phyloP scores from a whole-genome alignment of 1,140 invertebrate genomes.

The Drosophila subpulchrella region DNA sequence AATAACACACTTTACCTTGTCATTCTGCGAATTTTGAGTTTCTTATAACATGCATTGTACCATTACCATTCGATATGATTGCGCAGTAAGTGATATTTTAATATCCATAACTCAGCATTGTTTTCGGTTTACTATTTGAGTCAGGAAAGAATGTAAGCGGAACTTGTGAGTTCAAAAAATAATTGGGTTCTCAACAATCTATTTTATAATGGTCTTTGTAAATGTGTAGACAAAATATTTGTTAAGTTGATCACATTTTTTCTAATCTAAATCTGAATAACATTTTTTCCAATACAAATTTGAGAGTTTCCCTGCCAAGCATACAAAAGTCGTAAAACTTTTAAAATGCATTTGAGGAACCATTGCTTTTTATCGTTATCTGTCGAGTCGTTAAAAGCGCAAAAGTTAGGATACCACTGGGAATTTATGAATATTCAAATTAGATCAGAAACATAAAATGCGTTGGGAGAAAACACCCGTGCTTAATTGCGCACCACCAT shows the following conservation, averaged over 20 bases:
- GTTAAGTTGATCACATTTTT: too few species aligned
- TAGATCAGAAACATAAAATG: neutral
- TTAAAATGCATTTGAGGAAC: neutral
- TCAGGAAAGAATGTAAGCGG: too few species aligned
- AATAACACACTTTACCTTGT: conserved; percentile 43
- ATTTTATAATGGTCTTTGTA: neutral
- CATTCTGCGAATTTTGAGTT: conserved; percentile 30
- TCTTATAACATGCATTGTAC: conserved; percentile 13
- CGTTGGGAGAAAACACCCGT: conserved; percentile 18
- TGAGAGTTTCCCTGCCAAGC: too few species aligned
- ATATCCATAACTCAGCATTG: conserved; percentile 37
- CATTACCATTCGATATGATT: conserved; percentile 11
- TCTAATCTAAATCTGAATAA: too few species aligned
- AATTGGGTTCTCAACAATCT: neutral
- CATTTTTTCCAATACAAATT: too few species aligned
- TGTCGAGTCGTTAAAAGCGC: neutral
- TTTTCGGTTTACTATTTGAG: conserved; percentile 3
- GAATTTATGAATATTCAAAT: conserved; percentile 6
- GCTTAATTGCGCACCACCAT: conserved; percentile 35
- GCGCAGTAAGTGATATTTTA: conserved; percentile 20
- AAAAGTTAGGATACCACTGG: neutral
- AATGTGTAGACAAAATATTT: too few species aligned
- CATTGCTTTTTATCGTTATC: neutral
- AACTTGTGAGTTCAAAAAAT: neutral
- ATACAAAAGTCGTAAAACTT: too few species aligned